Percentiles rank a stretch among this genome's conserved stretches.
These are phyloP conservation scores for Hyposoter didymator DNA, from an alignment of 2,888 invertebrate species.

Conservation along the genomic window DNA sequence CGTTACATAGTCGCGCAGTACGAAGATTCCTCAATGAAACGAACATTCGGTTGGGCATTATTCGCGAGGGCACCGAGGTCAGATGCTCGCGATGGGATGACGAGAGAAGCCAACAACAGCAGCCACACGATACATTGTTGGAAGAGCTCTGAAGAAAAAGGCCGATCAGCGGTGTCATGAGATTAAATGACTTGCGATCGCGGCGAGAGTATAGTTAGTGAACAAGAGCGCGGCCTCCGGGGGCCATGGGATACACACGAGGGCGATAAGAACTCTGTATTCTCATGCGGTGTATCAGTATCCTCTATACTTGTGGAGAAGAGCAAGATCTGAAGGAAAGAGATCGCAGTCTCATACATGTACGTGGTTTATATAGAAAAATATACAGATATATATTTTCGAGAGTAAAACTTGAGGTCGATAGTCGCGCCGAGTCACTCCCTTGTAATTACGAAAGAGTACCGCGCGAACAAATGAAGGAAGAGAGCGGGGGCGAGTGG, in stretches of 20 bases:
- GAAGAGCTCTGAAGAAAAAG: constrained; percentile 49
- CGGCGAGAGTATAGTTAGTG: constrained; percentile 58
- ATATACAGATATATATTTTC: not conserved
- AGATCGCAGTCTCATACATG: constrained; percentile 45
- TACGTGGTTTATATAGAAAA: not conserved
- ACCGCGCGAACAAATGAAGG: constrained; percentile 76
- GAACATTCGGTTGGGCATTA: constrained; percentile 35
- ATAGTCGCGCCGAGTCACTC: constrained; percentile 81
- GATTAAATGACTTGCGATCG: constrained; percentile 80
- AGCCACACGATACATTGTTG: constrained; percentile 41
- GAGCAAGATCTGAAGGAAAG: constrained; percentile 54
- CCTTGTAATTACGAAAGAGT: constrained; percentile 81
- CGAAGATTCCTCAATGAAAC: constrained; percentile 48
- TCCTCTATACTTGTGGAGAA: constrained; percentile 46
- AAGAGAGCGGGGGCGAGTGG: constrained; percentile 42
- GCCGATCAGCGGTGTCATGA: constrained; percentile 78
- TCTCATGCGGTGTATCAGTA: constrained; percentile 27
- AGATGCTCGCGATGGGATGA: constrained; percentile 55
- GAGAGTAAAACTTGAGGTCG: constrained; percentile 12
- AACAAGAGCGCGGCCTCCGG: constrained; percentile 72
- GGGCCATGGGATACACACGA: constrained; percentile 53
- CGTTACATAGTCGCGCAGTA: constrained; percentile 51
- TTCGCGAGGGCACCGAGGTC: constrained; percentile 62
- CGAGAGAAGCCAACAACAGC: constrained; percentile 50
- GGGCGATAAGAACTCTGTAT: constrained; percentile 70